phyloP scores from a whole-genome alignment of 2,797 vertebrate genomes.

The Enteromius fasciolatus region DNA sequence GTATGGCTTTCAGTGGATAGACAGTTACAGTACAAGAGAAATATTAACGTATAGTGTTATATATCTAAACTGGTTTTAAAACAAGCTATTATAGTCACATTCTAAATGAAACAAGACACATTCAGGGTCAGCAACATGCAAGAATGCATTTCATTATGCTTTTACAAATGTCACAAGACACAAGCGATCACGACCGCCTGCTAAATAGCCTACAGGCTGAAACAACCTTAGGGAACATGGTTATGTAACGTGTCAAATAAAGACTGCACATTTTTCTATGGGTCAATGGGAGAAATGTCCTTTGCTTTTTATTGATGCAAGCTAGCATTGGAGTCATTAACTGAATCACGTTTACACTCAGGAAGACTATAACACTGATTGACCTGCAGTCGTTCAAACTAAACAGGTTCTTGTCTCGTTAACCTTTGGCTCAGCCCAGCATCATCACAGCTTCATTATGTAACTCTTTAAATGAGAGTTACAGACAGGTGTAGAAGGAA shows the following conservation, averaged over 20 bases:
- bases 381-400: not conserved
- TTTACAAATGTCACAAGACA: conserved; percentile 38
- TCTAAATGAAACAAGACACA: not conserved
- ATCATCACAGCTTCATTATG: conserved; percentile 1
- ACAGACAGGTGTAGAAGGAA: conserved; percentile 7
- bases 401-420: not conserved
- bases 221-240: conserved; percentile 10
- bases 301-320: not conserved
- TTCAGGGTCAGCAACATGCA: not conserved
- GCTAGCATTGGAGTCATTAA: not conserved
- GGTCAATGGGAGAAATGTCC: not conserved
- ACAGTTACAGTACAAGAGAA: not conserved
- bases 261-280: not conserved
- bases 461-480: not conserved
- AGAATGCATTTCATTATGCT: conserved; percentile 31
- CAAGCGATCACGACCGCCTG: conserved; percentile 23
- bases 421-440: not conserved
- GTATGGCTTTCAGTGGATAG: not conserved
- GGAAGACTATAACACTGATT: not conserved
- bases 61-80: not conserved
- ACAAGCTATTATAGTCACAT: not conserved
- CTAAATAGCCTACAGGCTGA: not conserved
- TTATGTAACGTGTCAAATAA: conserved; percentile 19
- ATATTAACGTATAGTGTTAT: not conserved
- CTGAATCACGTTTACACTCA: not conserved